Conservation (phyloP, 2,113 vertebrate species). For the Aptenodytes patagonicus region DNA sequence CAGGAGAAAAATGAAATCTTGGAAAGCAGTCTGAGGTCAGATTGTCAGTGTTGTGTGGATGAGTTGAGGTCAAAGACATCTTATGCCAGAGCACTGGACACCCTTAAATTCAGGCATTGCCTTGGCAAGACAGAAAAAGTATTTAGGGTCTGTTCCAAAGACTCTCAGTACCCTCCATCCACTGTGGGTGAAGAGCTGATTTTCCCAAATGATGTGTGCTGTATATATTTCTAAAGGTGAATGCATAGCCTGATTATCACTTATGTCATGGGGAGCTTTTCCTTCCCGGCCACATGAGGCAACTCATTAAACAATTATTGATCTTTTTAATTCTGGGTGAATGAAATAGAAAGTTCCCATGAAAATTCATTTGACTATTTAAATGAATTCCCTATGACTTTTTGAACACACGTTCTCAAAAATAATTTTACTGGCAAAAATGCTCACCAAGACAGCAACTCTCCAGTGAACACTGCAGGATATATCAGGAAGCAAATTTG, state of each 20-base stretch:
- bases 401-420: background rate
- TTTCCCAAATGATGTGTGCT: background rate
- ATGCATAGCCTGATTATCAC: background rate
- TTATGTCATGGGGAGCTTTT: background rate
- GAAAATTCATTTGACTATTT: background rate
- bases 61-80: background rate
- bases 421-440: background rate
- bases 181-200: fast-evolving
- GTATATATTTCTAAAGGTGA: background rate
- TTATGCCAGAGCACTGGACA: background rate
- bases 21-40: background rate
- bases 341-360: background rate
- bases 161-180: background rate
- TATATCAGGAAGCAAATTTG: background rate
- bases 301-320: background rate
- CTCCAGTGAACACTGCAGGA: background rate
- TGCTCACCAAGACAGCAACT: background rate
- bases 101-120: background rate
- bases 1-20: background rate
- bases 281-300: background rate
- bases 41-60: background rate
- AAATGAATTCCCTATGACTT: background rate
- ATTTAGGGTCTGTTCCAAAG: background rate
- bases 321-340: background rate
- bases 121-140: background rate